Base-by-base conservation (phyloP, 1,140 invertebrate genomes). In the Platorchestia sp. region DNA sequence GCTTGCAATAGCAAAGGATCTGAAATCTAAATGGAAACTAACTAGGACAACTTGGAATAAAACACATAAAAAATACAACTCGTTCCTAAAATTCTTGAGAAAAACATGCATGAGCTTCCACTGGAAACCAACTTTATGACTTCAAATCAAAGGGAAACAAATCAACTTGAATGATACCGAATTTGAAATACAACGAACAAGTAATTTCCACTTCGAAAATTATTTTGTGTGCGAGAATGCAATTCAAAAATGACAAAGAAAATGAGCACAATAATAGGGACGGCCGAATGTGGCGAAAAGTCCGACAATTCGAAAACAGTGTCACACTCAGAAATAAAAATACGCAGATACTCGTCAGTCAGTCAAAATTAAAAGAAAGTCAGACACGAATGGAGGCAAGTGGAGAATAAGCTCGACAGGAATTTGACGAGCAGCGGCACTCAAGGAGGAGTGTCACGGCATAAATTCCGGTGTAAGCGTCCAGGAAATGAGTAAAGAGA, bases 401-500 rank as follows among this genome's bases (percentile, higher is more conserved):
- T 22, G 87, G 41, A 90, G 41, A 40, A 40, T 36, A 42, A 6
- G 36, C 6, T 42, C 7, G 87, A 90, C 87, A 41, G 19, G 44
- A 90, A 41, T 90, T 90, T 90, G 87, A 90, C 87, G 87, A 90
- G 87, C 44, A 45, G 41, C 42, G 87, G 87, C 87, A 90, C 7
- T 90, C 42, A 90, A 42, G 87, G 10, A 87, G 87, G 41, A 14
- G 14, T 3, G 87, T 90, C 59, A 75, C 10, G 87, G 87, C 87
- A 90, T 90, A 90, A 90, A 90, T 90, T 41, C 41, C 41, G 19
- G 41, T 42, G 87, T 41, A 90, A 90, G 42, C 87, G 22, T 41
- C 87, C 87, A 90, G 87, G 87, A 90, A 90, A 90, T 90, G 87
- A 90, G 87, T 44, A 45, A 43, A 42, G 44, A 90, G 87, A 90